Base-by-base conservation (phyloP, 2,797 vertebrate species). In the Australoheros facetus region DNA sequence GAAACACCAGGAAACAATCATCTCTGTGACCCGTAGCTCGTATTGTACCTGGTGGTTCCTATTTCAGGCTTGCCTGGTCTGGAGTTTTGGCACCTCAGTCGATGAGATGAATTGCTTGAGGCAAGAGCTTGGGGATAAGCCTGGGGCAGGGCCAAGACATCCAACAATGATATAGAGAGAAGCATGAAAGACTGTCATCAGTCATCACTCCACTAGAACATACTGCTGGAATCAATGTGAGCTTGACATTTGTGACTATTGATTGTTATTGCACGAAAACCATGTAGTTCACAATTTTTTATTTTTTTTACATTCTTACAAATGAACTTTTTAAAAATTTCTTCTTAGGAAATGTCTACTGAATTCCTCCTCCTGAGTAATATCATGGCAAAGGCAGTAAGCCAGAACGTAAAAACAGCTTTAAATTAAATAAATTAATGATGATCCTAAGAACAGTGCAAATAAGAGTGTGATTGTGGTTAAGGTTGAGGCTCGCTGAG, bases 81-180 rank as follows among this genome's bases (percentile, higher is more conserved):
- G 37, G 26, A 60, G 69, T 60, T 72, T 59, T 60, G 75, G 70
- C 71, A 64, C 80, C 73, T 71, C 42, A 56, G 66, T 79, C 7
- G 17, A 82, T 75, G 80, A 83, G 82, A 83, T 79, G 85, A 92
- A 92, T 89, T 85, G 88, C 93, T 92, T 82, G 85, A 90, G 91
- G 87, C 75, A 32, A 80, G 82, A 84, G 85, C 90, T 89, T 17
- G 75, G 74, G 87, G 91, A 87, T 87, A 66, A 84, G 85, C 93
- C 90, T 30, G 72, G 55, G 86, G 91, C 93, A 80, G 80, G 64
- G 71, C 73, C 60, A 64, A 88, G 78, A 87, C 90, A 90, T 93
- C 89, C 89, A 88, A 91, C 75, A 76, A 71, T 73, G 79, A 80
- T 69, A 28, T 56, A 85, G 69, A 79, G 45, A 78, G 73, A 72